Evolutionary conservation across 2,797 vertebrate species (phyloP), one percentile per base, ranked within the genome.

Genomic region (Cyclopterus lumpus): DNA sequence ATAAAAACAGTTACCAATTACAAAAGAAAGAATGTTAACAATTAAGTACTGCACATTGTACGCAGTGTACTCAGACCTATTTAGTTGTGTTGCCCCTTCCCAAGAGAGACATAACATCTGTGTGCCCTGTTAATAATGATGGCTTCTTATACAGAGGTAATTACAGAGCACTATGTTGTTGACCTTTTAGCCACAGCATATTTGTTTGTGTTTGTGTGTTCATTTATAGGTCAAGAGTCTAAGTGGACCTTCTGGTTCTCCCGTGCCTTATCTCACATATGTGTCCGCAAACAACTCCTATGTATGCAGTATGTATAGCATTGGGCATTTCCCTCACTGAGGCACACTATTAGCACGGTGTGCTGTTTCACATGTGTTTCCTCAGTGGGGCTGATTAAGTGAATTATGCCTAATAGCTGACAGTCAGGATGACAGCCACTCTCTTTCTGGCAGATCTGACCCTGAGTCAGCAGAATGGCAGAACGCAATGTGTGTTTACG

Each of bases 331-430:
- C 65, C 24, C 51, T 70, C 60, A 22, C 67, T 8, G 22, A 54
- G 44, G 57, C 46, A 6, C 75, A 66, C 48, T 81, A 65, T 80
- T 88, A 61, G 10, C 65, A 20, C 64, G 4, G 0, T 77, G 40
- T 74, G 77, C 68, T 64, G 72, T 74, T 82, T 86, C 68, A 78
- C 72, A 82, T 88, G 77, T 89, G 88, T 89, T 91, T 74, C 75
- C 74, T 86, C 75, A 64, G 69, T 69, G 60, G 79, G 63, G 44
- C 65, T 63, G 80, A 87, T 88, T 65, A 73, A 76, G 64, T 89
- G 84, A 92, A 84, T 88, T 89, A 83, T 71, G 73, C 75, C 71
- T 73, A 59, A 57, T 61, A 75, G 85, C 74, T 83, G 84, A 86
- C 46, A 48, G 60, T 91, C 75, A 82, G 73, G 65, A 76, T 76